Evolutionary conservation across 1,140 invertebrate species (phyloP).

Genomic region (Drosophila arizonae): DNA sequence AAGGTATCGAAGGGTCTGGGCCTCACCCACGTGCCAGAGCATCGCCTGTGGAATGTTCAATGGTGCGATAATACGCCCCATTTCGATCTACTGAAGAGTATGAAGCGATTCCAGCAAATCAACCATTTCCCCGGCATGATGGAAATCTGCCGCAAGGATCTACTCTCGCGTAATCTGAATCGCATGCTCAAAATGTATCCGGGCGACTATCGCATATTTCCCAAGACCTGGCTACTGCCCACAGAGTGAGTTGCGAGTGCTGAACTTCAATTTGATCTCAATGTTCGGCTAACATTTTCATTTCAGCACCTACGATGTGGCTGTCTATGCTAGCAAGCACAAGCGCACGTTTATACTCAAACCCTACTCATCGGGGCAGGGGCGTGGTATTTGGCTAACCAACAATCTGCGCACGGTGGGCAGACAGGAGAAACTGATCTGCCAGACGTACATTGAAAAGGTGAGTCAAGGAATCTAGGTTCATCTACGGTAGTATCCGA

Average conservation of each 20-base stretch:
- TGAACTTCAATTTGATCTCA: not conserved
- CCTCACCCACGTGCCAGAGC: constrained; percentile 61
- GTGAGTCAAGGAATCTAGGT: constrained; percentile 20
- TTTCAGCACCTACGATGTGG: constrained; percentile 67
- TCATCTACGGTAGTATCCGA: too few relatives aligned
- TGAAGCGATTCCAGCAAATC: constrained; percentile 95
- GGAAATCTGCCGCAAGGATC: constrained; percentile 94
- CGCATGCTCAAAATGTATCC: constrained; percentile 93
- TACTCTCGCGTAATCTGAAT: constrained; percentile 92
- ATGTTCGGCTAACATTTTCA: not conserved
- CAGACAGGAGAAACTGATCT: constrained; percentile 91
- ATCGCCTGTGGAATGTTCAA: constrained; percentile 90
- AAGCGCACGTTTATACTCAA: constrained; percentile 94
- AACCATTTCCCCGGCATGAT: constrained; percentile 96
- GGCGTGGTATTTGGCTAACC: constrained; percentile 92
- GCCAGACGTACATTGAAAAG: constrained; percentile 90
- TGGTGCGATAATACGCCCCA: constrained; percentile 94
- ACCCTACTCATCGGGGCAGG: constrained; percentile 93
- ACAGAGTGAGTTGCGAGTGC: constrained; percentile 87
- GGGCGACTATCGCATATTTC: constrained; percentile 95
- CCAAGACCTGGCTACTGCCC: constrained; percentile 95
- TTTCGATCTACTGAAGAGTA: constrained; percentile 91
- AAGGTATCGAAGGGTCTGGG: constrained; percentile 54
- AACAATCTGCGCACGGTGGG: constrained; percentile 90
- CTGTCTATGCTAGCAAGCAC: constrained; percentile 83